Evolutionary conservation across 2,797 vertebrate genomes (phyloP), one percentile per base, ranked within the genome.

Genomic region (Nyctibius grandis): DNA sequence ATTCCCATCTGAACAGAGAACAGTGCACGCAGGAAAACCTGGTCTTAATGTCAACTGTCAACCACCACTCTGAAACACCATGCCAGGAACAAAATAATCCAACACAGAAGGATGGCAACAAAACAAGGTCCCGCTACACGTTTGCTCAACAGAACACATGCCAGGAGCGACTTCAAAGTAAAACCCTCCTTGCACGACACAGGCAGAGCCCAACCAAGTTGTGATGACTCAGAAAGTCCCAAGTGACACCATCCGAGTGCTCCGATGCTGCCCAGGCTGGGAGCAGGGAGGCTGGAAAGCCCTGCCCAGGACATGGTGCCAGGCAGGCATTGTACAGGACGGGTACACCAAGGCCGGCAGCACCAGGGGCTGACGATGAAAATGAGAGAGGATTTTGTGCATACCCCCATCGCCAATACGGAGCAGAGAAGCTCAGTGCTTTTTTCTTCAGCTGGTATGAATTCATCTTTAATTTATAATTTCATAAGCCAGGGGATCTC

Each of bases 161-260:
- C 75, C 90, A 96, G 86, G 80, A 95, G 75, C 3, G 1, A 95
- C 88, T 96, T 95, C 93, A 95, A 96, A 97, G 91, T 11, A 36
- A 91, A 95, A 47, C 7, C 3, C 18, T 75, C 84, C 75, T 92
- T 93, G 72, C 93, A 74, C 28, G 48, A 95, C 77, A 78, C 7
- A 6, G 5, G 29, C 87, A 77, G 73, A 78, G 65, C 61, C 25
- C 80, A 78, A 63, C 29, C 33, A 54, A 54, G 0, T 9, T 0
- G 2, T 5, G 47, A 36, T 76, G 91, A 94, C 51, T 94, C 96
- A 63, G 33, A 91, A 94, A 88, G 78, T 13, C 63, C 67, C 0
- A 0, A 94, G 36, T 42, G 67, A 45, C 67, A 42, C 40, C 53
- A 48, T 19, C 54, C 2, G 7, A 61, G 51, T 1, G 13, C 38